Evolutionary conservation across 2,113 vertebrate genomes (phyloP).

Genomic region (Grammomys surdaster): DNA sequence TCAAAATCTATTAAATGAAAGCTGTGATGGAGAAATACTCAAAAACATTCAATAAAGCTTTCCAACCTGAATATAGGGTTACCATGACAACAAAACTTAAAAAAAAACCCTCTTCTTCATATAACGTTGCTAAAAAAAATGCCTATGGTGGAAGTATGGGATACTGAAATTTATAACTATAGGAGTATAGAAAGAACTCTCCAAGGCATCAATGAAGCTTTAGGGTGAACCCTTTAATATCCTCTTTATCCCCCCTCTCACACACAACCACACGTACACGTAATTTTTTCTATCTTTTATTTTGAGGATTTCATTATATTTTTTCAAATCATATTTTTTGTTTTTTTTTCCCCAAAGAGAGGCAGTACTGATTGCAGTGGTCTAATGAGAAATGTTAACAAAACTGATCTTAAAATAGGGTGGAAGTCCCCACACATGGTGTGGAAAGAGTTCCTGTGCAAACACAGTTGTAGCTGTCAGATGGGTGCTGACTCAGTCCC

Average conservation of each 20-base stretch:
- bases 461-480: background rate
- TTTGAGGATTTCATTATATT: conserved; percentile 63
- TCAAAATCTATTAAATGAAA: conserved; percentile 78
- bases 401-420: conserved; percentile 44
- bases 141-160: conserved; percentile 61
- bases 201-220: conserved; percentile 62
- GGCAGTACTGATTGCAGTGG: conserved; percentile 20
- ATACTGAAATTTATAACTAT: conserved; percentile 69
- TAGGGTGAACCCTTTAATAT: conserved; percentile 70
- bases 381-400: conserved; percentile 54
- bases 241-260: conserved; percentile 34
- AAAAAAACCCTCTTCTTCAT: conserved; percentile 61
- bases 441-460: background rate
- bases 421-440: background rate
- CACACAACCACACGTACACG: background rate
- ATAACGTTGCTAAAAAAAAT: conserved; percentile 68
- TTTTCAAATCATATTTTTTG: conserved; percentile 54
- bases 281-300: conserved; percentile 59
- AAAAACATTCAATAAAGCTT: conserved; percentile 85
- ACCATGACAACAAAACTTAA: conserved; percentile 78
- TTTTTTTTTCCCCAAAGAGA: conserved; percentile 16
- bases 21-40: conserved; percentile 68
- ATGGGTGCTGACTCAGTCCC: conserved; percentile 2
- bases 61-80: conserved; percentile 76
- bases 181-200: conserved; percentile 68